Conservation (phyloP, 2,113 vertebrate genomes). For the Gnathonemus echidnorhynchus region DNA sequence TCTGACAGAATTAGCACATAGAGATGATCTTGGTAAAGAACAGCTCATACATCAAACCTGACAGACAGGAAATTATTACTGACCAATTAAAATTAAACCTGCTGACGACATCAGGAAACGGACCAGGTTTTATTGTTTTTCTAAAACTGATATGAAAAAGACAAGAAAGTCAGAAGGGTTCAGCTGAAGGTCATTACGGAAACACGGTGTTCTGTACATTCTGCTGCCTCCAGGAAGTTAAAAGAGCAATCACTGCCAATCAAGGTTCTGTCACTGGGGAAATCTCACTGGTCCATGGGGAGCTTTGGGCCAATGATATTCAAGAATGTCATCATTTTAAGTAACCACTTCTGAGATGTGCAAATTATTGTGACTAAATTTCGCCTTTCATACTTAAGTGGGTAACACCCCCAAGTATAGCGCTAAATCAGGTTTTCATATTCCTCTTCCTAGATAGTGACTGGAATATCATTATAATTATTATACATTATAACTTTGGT, state of each 20-base stretch:
- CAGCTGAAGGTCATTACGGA: neutral
- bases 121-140: neutral
- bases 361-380: neutral
- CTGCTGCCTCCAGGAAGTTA: neutral
- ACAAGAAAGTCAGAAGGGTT: neutral
- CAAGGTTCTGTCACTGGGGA: neutral
- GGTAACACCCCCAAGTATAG: neutral
- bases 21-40: neutral
- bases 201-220: neutral
- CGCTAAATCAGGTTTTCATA: neutral
- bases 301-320: neutral
- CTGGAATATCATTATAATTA: neutral
- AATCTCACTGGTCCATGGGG: neutral
- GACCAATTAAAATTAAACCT: neutral
- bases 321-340: neutral
- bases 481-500: neutral
- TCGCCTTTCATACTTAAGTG: neutral
- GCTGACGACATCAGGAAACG: neutral
- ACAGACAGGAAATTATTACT: neutral
- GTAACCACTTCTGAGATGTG: neutral
- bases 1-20: neutral
- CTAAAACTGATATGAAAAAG: neutral
- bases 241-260: conserved; percentile 9
- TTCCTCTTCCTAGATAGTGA: neutral
- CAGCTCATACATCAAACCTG: neutral